Evolutionary conservation across 2,888 invertebrate genomes (phyloP).

Genomic region (Netelia melanura): DNA sequence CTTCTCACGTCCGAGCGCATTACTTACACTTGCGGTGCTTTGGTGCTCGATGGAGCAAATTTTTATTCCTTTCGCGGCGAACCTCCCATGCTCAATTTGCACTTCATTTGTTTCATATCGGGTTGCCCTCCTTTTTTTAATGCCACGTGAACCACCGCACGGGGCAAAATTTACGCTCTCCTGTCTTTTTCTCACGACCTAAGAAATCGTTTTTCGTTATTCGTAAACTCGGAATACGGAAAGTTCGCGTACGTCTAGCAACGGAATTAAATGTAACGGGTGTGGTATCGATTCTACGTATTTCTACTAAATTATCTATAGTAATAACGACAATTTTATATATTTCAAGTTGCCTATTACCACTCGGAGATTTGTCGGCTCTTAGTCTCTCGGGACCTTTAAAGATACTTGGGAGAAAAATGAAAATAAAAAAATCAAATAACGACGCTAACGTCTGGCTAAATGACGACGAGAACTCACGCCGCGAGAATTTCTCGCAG

Average conservation of each 20-base stretch:
- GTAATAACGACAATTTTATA: slow-evolving; percentile 35
- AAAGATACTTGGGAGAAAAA: neutral
- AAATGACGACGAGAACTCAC: slow-evolving; percentile 55
- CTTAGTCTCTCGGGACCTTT: slow-evolving; percentile 21
- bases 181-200: neutral
- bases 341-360: slow-evolving; percentile 36
- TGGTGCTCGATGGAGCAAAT: slow-evolving; percentile 69
- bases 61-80: slow-evolving; percentile 74
- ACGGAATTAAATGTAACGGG: neutral
- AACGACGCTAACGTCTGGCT: slow-evolving; percentile 59
- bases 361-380: slow-evolving; percentile 26
- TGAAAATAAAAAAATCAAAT: slow-evolving; percentile 35
- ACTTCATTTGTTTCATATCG: slow-evolving; percentile 83
- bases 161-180: slow-evolving; percentile 6
- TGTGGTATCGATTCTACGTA: slow-evolving; percentile 29
- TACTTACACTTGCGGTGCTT: slow-evolving; percentile 67
- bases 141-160: slow-evolving; percentile 75
- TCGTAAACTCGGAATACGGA: neutral
- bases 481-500: slow-evolving; percentile 63
- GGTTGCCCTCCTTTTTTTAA: slow-evolving; percentile 78
- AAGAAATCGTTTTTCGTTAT: slow-evolving; percentile 1
- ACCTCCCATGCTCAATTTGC: slow-evolving; percentile 81
- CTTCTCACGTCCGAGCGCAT: slow-evolving; percentile 80
- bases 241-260: neutral
- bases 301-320: neutral